Conservation (phyloP, 2,888 invertebrate species). For the Sicus ferrugineus region DNA sequence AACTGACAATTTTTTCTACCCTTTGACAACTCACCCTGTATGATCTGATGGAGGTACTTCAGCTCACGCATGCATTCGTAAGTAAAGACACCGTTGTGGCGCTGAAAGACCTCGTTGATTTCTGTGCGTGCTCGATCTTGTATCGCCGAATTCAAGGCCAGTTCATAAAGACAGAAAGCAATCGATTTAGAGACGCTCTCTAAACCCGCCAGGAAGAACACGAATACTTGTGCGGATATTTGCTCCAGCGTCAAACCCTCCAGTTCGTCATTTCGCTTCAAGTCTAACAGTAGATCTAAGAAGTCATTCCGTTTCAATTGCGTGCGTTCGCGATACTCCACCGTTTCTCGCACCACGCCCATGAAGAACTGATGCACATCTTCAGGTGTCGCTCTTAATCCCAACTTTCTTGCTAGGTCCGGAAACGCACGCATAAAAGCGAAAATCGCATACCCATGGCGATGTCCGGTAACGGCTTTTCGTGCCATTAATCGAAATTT, state of each 20-base stretch:
- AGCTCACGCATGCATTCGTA: slow-evolving; percentile 52
- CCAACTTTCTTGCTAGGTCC: slow-evolving; percentile 43
- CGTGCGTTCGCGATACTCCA: slow-evolving; percentile 59
- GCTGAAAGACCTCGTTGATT: slow-evolving; percentile 46
- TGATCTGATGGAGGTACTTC: slow-evolving; percentile 51
- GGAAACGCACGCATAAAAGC: slow-evolving; percentile 50
- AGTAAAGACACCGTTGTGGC: slow-evolving; percentile 47
- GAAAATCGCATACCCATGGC: slow-evolving; percentile 45
- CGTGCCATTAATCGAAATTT: slow-evolving; percentile 58
- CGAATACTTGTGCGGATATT: slow-evolving; percentile 67
- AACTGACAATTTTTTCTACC: not conserved
- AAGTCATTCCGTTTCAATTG: slow-evolving; percentile 65
- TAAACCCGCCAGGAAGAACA: slow-evolving; percentile 69
- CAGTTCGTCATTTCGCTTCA: slow-evolving; percentile 50
- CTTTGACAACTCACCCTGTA: slow-evolving; percentile 50
- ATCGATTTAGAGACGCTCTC: slow-evolving; percentile 67
- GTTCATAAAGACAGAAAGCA: slow-evolving; percentile 60
- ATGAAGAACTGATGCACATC: slow-evolving; percentile 54
- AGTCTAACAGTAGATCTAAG: slow-evolving; percentile 66
- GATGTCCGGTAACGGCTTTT: slow-evolving; percentile 45
- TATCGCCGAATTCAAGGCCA: slow-evolving; percentile 53
- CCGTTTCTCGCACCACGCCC: slow-evolving; percentile 58
- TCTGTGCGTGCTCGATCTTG: slow-evolving; percentile 50
- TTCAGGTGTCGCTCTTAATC: slow-evolving; percentile 45
- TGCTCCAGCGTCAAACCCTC: slow-evolving; percentile 64